Evolutionary conservation across 1,140 invertebrate genomes (phyloP), one percentile per base, ranked within the genome.

Genomic region (Drosophila pallidifrons): DNA sequence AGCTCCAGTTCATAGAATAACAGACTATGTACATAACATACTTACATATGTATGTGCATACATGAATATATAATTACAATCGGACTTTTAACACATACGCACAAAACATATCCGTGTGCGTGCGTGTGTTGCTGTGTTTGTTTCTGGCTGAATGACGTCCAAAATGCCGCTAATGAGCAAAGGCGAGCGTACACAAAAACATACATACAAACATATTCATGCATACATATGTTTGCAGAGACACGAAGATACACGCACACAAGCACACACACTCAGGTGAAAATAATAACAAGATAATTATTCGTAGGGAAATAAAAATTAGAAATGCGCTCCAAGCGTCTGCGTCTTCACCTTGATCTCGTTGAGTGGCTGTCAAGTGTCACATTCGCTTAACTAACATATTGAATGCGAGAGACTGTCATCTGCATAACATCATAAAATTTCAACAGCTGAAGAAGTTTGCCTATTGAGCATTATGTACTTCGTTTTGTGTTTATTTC

Each of bases 91-190:
- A 5, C 41, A 43, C n/a, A 43, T 43, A 38, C 35, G 35, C 35
- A 38, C 8, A 1, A 25, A 3, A 38, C 8, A 38, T 11, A 8
- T n/a, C 4, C 55, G 51, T 51, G 7, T 60, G 15, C 8, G 32
- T 47, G 16, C 25, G 54, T 41, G 52, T 72, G 47, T 46, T 11
- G 20, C 20, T 66, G 16, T 45, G 15, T 66, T 58, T 57, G 54
- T 28, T 32, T 54, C 51, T 66, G 32, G 45, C 28, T 72, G 77
- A 69, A 65, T 86, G 79, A 86, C 82, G 75, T 81, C 67, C 63
- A 52, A 86, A 86, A 79, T 81, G 78, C 82, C 82, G 82, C 82
- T 86, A 86, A 86, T 86, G 78, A 85, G 75, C 69, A 35, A 38
- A 38, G 35, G 35, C 35, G 20, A 66, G 20, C 25, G 77, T 59